phyloP scores from a whole-genome alignment of 1,140 invertebrate genomes.

The Helicoverpa zea region DNA sequence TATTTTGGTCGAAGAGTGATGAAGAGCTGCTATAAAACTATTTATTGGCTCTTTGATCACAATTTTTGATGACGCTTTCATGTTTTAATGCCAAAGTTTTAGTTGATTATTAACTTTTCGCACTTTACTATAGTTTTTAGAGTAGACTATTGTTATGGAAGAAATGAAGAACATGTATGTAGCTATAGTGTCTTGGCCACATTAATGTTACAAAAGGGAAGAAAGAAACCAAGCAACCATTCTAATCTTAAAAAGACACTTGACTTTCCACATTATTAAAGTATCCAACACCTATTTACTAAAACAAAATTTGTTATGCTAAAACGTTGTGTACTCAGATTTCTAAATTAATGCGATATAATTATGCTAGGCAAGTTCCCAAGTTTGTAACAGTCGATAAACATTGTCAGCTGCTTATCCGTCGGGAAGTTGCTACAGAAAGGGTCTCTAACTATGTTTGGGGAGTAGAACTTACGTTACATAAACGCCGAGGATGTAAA shows the following conservation, averaged over 20 bases:
- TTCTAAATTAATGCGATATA: slow-evolving; percentile 21
- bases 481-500: neutral
- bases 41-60: too few species aligned
- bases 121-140: too few species aligned
- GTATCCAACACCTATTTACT: neutral
- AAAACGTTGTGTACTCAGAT: slow-evolving; percentile 8
- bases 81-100: neutral
- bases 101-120: neutral
- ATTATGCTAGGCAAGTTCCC: slow-evolving; percentile 10
- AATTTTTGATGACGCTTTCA: too few species aligned
- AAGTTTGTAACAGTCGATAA: slow-evolving; percentile 23
- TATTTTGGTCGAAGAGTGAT: neutral
- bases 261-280: too few species aligned
- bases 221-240: too few species aligned
- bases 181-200: too few species aligned
- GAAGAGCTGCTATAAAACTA: neutral
- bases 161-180: too few species aligned
- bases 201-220: too few species aligned
- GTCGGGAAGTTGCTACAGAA: slow-evolving; percentile 4
- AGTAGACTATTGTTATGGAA: too few species aligned
- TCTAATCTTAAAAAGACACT: too few species aligned
- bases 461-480: slow-evolving; percentile 7
- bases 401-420: slow-evolving; percentile 30
- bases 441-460: slow-evolving; percentile 10
- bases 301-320: slow-evolving; percentile 10